Percentiles rank a stretch among this genome's conserved stretches.
Evolutionary conservation across 2,797 vertebrate genomes (phyloP).

Genomic region (Spheniscus humboldti): DNA sequence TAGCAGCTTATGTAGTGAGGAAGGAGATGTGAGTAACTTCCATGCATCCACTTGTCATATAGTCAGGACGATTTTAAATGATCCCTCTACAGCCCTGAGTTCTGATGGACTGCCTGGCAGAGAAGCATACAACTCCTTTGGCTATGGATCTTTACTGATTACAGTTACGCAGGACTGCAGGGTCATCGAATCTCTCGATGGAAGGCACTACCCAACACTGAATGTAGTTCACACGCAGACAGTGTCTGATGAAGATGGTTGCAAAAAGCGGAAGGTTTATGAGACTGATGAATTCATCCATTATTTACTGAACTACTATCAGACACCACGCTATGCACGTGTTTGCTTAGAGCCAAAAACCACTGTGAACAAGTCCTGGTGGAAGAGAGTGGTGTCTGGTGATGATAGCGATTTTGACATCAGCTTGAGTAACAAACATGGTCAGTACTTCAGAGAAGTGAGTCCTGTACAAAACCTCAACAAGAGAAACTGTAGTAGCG

Average conservation of each 20-base stretch:
- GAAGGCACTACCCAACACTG: not conserved
- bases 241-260: not conserved
- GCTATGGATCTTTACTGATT: slow-evolving; percentile 26
- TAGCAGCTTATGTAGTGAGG: not conserved
- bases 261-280: slow-evolving; percentile 72
- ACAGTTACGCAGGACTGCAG: slow-evolving; percentile 9
- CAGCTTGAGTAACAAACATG: slow-evolving; percentile 24
- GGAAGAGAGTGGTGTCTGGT: slow-evolving; percentile 67
- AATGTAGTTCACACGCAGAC: not conserved
- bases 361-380: not conserved
- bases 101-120: not conserved
- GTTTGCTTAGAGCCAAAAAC: slow-evolving; percentile 55
- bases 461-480: slow-evolving; percentile 8
- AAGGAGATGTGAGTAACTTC: slow-evolving; percentile 2
- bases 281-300: slow-evolving; percentile 80
- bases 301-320: slow-evolving; percentile 78
- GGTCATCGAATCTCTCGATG: not conserved
- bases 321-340: slow-evolving; percentile 68
- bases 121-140: not conserved
- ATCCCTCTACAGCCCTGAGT: not conserved
- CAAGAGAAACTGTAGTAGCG: not conserved
- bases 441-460: not conserved
- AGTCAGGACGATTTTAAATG: slow-evolving; percentile 23
- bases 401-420: slow-evolving; percentile 54
- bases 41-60: not conserved